Evolutionary conservation across 37 sponge, comb jelly and placozoan species (phyloP).

Genomic region (Agelas oroides): DNA sequence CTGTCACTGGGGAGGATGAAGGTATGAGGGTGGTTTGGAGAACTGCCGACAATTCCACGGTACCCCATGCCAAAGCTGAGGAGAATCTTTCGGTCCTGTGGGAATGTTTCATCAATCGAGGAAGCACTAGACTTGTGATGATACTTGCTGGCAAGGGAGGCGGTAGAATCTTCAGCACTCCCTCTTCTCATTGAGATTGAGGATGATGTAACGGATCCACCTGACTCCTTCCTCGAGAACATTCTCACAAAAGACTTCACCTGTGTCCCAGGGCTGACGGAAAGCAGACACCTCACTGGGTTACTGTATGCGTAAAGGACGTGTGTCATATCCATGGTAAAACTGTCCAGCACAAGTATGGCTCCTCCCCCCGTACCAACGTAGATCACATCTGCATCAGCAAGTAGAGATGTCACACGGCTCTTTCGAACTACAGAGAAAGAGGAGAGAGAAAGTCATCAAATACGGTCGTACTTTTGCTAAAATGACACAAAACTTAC

Average conservation of each 20-base stretch:
- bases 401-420: conserved; percentile 34
- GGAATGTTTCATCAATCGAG: background rate
- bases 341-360: conserved; percentile 31
- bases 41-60: conserved; percentile 30
- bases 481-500: conserved; percentile 3
- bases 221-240: conserved; percentile 19
- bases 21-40: conserved; percentile 5
- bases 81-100: background rate
- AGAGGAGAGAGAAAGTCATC: background rate
- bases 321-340: conserved; percentile 2
- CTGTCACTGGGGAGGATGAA: conserved; percentile 37
- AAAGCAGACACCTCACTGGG: conserved; percentile 29
- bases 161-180: background rate
- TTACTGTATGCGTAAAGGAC: conserved; percentile 24
- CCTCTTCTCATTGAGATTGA: background rate
- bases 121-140: background rate
- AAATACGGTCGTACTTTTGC: no score
- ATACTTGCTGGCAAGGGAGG: no score
- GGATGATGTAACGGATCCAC: background rate
- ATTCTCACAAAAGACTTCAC: conserved; percentile 10
- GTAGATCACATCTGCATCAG: conserved; percentile 33
- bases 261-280: background rate
- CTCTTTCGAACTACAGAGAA: background rate
- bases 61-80: conserved; percentile 56
- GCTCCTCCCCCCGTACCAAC: conserved; percentile 47